These are phyloP conservation scores for Sterrhoptilus dennistouni DNA, from an alignment of 2,113 vertebrate species.

Conservation along the genomic window DNA sequence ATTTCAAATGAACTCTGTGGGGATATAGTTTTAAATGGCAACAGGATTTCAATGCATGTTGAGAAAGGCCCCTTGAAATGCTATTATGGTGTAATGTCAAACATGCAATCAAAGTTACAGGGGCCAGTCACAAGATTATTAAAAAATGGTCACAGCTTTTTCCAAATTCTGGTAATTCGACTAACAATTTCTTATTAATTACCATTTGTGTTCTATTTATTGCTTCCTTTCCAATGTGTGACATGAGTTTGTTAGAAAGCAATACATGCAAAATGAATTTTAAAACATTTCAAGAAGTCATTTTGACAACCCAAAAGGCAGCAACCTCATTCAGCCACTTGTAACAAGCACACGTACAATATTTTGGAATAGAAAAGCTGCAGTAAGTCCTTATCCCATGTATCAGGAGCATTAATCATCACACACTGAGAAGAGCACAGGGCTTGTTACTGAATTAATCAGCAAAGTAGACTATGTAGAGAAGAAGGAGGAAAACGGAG, in stretches of 20 bases:
- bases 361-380: neutral
- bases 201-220: neutral
- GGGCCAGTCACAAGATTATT: conserved; percentile 33
- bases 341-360: accelerated
- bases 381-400: neutral
- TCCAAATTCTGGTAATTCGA: neutral
- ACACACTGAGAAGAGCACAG: neutral
- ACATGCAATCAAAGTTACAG: conserved; percentile 54
- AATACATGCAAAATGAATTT: neutral
- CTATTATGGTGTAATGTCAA: conserved; percentile 41
- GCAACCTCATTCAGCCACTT: neutral
- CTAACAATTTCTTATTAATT: conserved; percentile 47
- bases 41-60: conserved; percentile 70
- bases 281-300: neutral
- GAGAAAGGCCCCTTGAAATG: conserved; percentile 61
- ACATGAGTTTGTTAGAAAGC: neutral
- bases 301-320: neutral
- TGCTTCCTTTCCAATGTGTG: neutral
- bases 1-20: conserved; percentile 72
- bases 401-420: neutral
- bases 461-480: neutral
- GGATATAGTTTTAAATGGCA: conserved; percentile 75
- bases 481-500: neutral
- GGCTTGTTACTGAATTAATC: neutral
- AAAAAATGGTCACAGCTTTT: neutral